Conservation (phyloP, 2,888 invertebrate genomes). For the Oxytorus armatus region DNA sequence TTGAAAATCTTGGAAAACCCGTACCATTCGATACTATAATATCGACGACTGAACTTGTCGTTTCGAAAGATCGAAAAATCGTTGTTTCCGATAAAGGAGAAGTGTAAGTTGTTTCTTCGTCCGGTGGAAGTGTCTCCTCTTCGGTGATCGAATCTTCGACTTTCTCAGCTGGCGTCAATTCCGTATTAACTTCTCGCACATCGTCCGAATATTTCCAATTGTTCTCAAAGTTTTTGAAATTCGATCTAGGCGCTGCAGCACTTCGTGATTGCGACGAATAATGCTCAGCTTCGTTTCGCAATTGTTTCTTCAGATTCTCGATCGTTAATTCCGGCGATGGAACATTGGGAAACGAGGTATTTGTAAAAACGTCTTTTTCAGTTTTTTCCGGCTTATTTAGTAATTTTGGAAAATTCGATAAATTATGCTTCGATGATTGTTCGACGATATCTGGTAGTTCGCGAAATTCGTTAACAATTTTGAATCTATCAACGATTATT, state of each 20-base stretch:
- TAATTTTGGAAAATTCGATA: not conserved
- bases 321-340: constrained; percentile 30
- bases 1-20: constrained; percentile 28
- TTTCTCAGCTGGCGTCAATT: constrained; percentile 57
- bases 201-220: constrained; percentile 9
- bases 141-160: constrained; percentile 55
- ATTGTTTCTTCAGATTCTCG: constrained; percentile 54
- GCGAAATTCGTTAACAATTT: not conserved
- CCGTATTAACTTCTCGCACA: constrained; percentile 47
- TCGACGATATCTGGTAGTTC: not conserved
- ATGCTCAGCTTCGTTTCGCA: constrained; percentile 39
- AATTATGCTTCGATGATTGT: not conserved
- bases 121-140: constrained; percentile 53
- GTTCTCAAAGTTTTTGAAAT: not conserved
- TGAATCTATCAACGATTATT: not conserved
- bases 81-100: not conserved
- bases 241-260: not conserved
- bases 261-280: constrained; percentile 11
- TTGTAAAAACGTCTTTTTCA: not conserved
- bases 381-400: not conserved
- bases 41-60: not conserved
- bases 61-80: not conserved
- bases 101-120: constrained; percentile 51
- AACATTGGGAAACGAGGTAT: not conserved
- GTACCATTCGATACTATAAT: not conserved